Evolutionary conservation across 1,140 invertebrate genomes (phyloP).

Genomic region (Muscidifurax raptorellus): DNA sequence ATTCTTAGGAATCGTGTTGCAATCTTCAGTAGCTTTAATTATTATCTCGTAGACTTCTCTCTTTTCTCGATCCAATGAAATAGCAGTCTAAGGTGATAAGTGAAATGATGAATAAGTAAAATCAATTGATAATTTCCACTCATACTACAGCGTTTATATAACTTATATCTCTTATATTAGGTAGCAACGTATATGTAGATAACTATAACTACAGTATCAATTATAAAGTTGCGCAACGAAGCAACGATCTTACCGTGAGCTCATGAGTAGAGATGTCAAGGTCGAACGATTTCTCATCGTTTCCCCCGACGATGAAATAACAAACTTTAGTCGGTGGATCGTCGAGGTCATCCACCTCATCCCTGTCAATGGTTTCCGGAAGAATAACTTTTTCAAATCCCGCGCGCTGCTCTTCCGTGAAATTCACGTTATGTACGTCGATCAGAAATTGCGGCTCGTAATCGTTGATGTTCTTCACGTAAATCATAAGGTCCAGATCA

Average conservation of each 20-base stretch:
- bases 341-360: slow-evolving; percentile 88
- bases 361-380: slow-evolving; percentile 89
- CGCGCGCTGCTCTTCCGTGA: slow-evolving; percentile 87
- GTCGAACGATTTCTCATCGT: slow-evolving; percentile 82
- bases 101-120: slow-evolving; percentile 45
- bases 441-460: slow-evolving; percentile 90
- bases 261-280: slow-evolving; percentile 86
- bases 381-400: slow-evolving; percentile 82
- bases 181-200: background rate
- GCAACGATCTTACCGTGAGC: slow-evolving; percentile 72
- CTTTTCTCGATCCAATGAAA: slow-evolving; percentile 85
- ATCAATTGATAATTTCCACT: background rate
- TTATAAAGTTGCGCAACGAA: background rate
- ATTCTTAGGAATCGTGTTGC: slow-evolving; percentile 76
- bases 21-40: slow-evolving; percentile 91
- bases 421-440: slow-evolving; percentile 83
- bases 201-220: background rate
- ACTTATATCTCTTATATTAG: background rate
- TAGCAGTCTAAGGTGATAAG: slow-evolving; percentile 72
- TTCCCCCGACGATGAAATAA: slow-evolving; percentile 90
- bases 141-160: background rate
- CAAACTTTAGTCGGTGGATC: slow-evolving; percentile 87
- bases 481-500: slow-evolving; percentile 92
- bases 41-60: slow-evolving; percentile 82
- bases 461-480: slow-evolving; percentile 92